Evolutionary conservation across 2,888 invertebrate species (phyloP).

Genomic region (Gryllus longicercus): DNA sequence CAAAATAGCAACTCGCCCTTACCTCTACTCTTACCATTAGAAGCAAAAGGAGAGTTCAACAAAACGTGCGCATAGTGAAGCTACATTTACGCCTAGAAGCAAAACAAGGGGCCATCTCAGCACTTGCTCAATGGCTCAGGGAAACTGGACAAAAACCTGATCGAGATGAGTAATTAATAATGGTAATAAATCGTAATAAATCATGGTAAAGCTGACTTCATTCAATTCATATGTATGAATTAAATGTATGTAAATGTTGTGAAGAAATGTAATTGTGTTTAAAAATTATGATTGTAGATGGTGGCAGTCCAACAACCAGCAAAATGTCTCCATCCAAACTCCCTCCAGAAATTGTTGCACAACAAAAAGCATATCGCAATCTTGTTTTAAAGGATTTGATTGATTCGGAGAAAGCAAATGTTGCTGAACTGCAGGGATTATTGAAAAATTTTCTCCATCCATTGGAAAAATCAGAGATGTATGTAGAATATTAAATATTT

Average conservation of each 20-base stretch:
- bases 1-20: no score
- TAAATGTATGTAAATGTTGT: not conserved
- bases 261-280: not conserved
- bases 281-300: constrained; percentile 19
- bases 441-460: constrained; percentile 82
- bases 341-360: constrained; percentile 42
- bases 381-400: constrained; percentile 86
- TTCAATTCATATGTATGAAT: not conserved
- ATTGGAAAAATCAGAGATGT: constrained; percentile 84
- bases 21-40: no score
- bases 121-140: no score
- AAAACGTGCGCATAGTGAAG: no score
- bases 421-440: constrained; percentile 81
- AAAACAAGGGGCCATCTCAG: no score
- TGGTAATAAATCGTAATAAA: no score
- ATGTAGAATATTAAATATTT: constrained; percentile 48
- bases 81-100: no score
- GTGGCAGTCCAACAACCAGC: constrained; percentile 21
- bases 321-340: constrained; percentile 33
- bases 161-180: no score
- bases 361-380: constrained; percentile 72
- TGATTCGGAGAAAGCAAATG: constrained; percentile 88
- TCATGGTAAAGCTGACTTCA: no score
- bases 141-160: no score
- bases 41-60: no score